phyloP scores from a whole-genome alignment of 2,888 invertebrate species.

The Metalampra italica region DNA sequence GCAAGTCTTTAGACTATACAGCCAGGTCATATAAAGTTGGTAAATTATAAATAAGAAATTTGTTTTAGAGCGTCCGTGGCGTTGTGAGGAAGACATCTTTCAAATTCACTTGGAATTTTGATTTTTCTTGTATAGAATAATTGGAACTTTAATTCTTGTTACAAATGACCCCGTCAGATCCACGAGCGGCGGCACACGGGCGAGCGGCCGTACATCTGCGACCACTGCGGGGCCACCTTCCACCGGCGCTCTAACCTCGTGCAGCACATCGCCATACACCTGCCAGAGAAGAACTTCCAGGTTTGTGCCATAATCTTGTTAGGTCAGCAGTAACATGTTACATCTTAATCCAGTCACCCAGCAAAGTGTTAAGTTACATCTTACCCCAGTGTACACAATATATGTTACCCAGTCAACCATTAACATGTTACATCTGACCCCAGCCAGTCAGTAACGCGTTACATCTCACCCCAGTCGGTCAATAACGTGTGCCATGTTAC shows the following conservation, averaged over 20 bases:
- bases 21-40: no score
- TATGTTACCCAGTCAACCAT: neutral
- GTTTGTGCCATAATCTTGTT: slow-evolving; percentile 22
- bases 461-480: neutral
- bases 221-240: slow-evolving; percentile 66
- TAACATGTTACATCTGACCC: neutral
- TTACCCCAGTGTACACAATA: no score
- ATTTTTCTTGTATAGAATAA: no score
- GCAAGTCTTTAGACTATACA: no score
- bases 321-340: no score
- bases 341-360: no score
- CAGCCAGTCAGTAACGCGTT: neutral
- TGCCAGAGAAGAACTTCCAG: slow-evolving; percentile 65
- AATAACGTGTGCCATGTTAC: neutral
- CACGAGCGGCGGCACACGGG: slow-evolving; percentile 64
- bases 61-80: no score
- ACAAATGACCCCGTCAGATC: slow-evolving; percentile 43
- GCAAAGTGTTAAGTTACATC: neutral
- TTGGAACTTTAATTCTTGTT: no score
- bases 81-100: no score
- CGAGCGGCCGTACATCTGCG: slow-evolving; percentile 63
- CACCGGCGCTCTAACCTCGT: slow-evolving; percentile 60
- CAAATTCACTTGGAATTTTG: no score
- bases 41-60: no score
- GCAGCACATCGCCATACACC: slow-evolving; percentile 65